Evolutionary conservation across 2,113 vertebrate genomes (phyloP), one percentile per base, ranked within the genome.

Genomic region (Sturnus vulgaris): DNA sequence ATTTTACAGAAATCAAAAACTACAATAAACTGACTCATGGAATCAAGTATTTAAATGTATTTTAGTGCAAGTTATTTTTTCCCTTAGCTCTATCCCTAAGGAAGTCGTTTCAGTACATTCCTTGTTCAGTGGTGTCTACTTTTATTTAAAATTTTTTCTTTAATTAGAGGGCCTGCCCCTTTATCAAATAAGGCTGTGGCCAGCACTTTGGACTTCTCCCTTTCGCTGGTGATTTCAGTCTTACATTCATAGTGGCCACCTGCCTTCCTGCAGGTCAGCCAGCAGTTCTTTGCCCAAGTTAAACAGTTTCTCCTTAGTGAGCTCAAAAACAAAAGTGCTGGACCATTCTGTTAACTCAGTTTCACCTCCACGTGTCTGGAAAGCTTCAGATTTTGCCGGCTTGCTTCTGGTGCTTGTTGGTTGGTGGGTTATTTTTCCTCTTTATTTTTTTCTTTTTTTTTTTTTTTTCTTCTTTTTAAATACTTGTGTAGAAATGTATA

Each of bases 11-110:
- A 99, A 99, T 98, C 98, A 97, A 98, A 98, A 98, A 98, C 99
- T 99, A 99, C 98, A 98, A 98, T 98, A 99, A 99, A 99, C 99
- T 99, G 99, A 99, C 99, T 99, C 99, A 99, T 99, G 98, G 98
- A 99, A 98, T 99, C 99, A 99, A 99, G 99, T 99, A 99, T 99
- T 98, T 99, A 98, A 99, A 98, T 97, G 98, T 98, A 97, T 98
- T 98, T 99, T 99, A 99, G 99, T 99, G 99, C 99, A 99, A 99
- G 98, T 99, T 98, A 98, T 98, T 98, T 97, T 95, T 99, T 99
- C 99, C 99, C 99, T 99, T 99, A 99, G 98, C 98, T 98, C 98
- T 98, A 98, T 97, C 98, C 98, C 98, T 98, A 99, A 98, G 98
- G 98, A 99, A 99, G 98, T 99, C 98, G 68, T 98, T 98, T 99